These are phyloP conservation scores for Syrrhaptes paradoxus DNA, from an alignment of 2,113 vertebrate genomes.

Conservation along the genomic window DNA sequence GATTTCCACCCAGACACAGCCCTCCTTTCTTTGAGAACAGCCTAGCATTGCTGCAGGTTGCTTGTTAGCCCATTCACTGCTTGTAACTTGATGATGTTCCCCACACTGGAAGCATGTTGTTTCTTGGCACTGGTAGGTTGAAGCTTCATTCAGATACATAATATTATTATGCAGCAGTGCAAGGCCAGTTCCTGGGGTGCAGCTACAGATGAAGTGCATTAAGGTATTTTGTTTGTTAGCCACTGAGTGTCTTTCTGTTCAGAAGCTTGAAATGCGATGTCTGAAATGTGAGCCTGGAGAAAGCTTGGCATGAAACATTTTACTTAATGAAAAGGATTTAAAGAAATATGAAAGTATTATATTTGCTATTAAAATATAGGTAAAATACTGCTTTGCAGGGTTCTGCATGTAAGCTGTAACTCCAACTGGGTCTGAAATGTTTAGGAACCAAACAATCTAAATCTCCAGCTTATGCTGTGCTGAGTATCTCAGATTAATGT, in stretches of 20 bases:
- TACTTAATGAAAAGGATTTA: conserved; percentile 66
- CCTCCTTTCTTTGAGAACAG: conserved; percentile 39
- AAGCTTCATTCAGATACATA: background rate
- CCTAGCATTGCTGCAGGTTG: conserved; percentile 59
- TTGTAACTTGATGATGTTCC: conserved; percentile 62
- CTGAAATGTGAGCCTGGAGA: conserved; percentile 58
- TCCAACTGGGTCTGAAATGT: conserved; percentile 20
- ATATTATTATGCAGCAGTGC: background rate
- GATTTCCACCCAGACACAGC: conserved; percentile 49
- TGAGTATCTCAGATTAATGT: conserved; percentile 66
- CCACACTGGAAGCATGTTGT: conserved; percentile 30
- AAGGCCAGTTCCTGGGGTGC: background rate
- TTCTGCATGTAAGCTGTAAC: conserved; percentile 35
- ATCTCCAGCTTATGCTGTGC: conserved; percentile 64
- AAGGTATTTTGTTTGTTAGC: conserved; percentile 71
- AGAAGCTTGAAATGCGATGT: conserved; percentile 49
- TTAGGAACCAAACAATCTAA: conserved; percentile 57
- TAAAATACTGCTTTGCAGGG: conserved; percentile 37
- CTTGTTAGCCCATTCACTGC: conserved; percentile 5
- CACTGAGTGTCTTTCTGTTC: conserved; percentile 22
- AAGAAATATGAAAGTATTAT: conserved; percentile 63
- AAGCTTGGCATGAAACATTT: conserved; percentile 60
- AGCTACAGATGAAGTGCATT: conserved; percentile 58
- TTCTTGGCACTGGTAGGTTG: background rate
- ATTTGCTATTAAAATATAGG: conserved; percentile 48